Evolutionary conservation across 1,140 invertebrate species (phyloP).

Genomic region (Sarcophaga bullata): DNA sequence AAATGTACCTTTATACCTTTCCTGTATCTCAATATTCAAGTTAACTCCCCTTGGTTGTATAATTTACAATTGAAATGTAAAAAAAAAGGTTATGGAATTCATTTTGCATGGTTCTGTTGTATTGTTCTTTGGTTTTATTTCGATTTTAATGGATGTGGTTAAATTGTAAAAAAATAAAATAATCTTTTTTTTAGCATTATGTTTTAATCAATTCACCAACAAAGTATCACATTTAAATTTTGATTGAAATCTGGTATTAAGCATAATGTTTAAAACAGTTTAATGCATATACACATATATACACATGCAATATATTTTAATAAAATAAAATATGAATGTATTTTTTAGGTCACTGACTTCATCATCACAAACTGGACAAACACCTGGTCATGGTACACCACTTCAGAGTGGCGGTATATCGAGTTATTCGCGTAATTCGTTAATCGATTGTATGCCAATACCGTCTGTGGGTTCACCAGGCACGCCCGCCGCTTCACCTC

Average conservation of each 20-base stretch:
- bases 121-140: not conserved
- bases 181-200: not conserved
- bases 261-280: too few species aligned
- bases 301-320: not conserved
- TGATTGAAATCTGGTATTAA: not conserved
- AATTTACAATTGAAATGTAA: too few species aligned
- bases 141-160: not conserved
- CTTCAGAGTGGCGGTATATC: conserved; percentile 67
- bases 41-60: too few species aligned
- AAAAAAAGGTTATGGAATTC: not conserved
- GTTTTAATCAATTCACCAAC: not conserved
- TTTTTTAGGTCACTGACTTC: conserved; percentile 16
- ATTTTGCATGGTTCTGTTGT: not conserved
- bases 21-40: too few species aligned
- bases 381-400: conserved; percentile 50
- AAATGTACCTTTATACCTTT: too few species aligned
- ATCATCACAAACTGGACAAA: conserved; percentile 42
- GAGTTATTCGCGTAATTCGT: conserved; percentile 73
- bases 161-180: not conserved
- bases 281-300: not conserved
- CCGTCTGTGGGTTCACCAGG: conserved; percentile 78
- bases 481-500: conserved; percentile 79
- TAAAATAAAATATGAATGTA: conserved; percentile 10
- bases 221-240: not conserved
- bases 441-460: conserved; percentile 68